phyloP scores from a whole-genome alignment of 2,797 vertebrate genomes.

The Semotilus atromaculatus region DNA sequence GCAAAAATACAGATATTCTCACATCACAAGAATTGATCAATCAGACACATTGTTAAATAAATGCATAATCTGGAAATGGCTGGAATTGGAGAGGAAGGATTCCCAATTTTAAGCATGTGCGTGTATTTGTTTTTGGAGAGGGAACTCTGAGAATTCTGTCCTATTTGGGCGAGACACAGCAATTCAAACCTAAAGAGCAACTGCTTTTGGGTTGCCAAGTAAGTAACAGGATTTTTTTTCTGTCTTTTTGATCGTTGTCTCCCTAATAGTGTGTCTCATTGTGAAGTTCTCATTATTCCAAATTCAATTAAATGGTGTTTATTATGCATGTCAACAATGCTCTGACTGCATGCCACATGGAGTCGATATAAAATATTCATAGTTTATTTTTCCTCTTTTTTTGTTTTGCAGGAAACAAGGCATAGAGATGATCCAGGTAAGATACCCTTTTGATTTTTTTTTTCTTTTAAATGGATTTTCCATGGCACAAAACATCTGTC shows the following conservation, averaged over 20 bases:
- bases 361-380: constrained; percentile 18
- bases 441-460: neutral
- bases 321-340: neutral
- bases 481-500: neutral
- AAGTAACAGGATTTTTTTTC: neutral
- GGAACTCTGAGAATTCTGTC: constrained; percentile 22
- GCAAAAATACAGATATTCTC: neutral
- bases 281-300: constrained; percentile 1
- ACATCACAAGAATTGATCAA: neutral
- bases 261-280: neutral
- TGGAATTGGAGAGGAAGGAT: neutral
- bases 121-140: constrained; percentile 7
- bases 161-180: constrained; percentile 13
- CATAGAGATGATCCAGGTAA: constrained; percentile 67
- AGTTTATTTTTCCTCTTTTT: constrained; percentile 19
- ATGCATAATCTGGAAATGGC: neutral
- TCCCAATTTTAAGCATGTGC: neutral
- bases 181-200: neutral
- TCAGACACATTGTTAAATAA: neutral
- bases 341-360: neutral
- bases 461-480: neutral
- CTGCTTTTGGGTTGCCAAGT: too few relatives aligned
- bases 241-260: neutral
- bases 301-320: neutral
- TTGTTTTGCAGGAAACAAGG: constrained; percentile 61